Evolutionary conservation across 2,797 vertebrate species (phyloP).

Genomic region (Pantherophis alleghaniensis): DNA sequence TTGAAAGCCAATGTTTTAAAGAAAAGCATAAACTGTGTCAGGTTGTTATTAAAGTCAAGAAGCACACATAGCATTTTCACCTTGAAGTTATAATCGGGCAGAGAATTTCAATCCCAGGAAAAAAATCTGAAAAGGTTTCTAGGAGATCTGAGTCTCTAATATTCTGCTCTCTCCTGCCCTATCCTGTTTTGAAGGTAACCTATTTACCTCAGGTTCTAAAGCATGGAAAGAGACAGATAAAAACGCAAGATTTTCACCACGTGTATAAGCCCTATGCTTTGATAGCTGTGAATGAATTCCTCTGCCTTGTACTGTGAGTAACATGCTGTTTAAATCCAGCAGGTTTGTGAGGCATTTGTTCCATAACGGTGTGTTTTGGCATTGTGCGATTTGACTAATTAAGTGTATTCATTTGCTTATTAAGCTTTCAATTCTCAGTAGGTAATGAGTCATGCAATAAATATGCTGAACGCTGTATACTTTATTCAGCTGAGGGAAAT

Average conservation of each 20-base stretch:
- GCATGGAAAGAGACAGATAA: neutral
- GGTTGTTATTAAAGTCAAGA: neutral
- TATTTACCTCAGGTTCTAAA: neutral
- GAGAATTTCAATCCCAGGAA: neutral
- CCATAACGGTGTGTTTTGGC: constrained; percentile 50
- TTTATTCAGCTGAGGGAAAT: constrained; percentile 45
- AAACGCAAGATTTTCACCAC: neutral
- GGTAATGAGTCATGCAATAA: constrained; percentile 33
- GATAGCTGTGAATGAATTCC: neutral
- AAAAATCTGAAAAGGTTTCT: neutral
- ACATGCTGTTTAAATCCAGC: constrained; percentile 26
- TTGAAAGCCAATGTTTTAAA: neutral
- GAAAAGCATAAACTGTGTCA: neutral
- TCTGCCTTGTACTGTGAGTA: neutral
- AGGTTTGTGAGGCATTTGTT: constrained; percentile 28
- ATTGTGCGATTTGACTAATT: constrained; percentile 51
- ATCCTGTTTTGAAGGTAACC: neutral
- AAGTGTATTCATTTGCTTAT: constrained; percentile 49
- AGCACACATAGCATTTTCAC: neutral
- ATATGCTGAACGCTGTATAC: constrained; percentile 2
- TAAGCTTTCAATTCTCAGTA: constrained; percentile 1
- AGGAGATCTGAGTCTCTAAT: neutral
- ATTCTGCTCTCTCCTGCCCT: neutral
- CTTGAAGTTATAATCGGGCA: neutral
- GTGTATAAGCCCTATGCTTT: fast-evolving